Evolutionary conservation across 2,888 invertebrate species (phyloP).

Genomic region (Papilio protenor): DNA sequence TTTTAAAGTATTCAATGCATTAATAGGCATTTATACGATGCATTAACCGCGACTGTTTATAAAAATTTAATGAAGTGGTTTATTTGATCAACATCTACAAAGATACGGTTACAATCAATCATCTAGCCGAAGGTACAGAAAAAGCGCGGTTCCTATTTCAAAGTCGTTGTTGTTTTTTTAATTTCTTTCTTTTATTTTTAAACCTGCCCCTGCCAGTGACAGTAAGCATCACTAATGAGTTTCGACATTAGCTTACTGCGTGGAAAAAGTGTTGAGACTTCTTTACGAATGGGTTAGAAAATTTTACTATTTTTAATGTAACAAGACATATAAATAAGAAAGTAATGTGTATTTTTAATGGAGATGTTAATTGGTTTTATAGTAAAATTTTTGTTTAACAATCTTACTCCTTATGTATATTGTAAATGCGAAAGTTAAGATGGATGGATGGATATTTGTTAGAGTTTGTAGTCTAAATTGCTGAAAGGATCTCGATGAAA

Average conservation of each 20-base stretch:
- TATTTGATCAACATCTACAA: slow-evolving; percentile 45
- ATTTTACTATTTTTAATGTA: slow-evolving; percentile 45
- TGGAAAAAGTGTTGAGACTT: slow-evolving; percentile 66
- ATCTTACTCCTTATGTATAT: not conserved
- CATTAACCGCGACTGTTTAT: slow-evolving; percentile 34
- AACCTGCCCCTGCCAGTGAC: slow-evolving; percentile 82
- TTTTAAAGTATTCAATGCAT: slow-evolving; percentile 1
- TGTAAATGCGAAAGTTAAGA: too few relatives aligned
- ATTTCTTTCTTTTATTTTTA: slow-evolving; percentile 71
- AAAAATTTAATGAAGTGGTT: slow-evolving; percentile 51
- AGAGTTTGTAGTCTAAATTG: too few relatives aligned
- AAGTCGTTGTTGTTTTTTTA: slow-evolving; percentile 64
- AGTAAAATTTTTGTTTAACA: not conserved
- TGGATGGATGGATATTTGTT: too few relatives aligned
- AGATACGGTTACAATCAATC: slow-evolving; percentile 70
- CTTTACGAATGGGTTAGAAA: slow-evolving; percentile 71
- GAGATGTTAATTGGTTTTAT: not conserved
- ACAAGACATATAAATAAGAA: slow-evolving; percentile 25
- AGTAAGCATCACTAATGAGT: slow-evolving; percentile 80
- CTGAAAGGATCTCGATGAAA: too few relatives aligned
- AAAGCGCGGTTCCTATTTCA: slow-evolving; percentile 74
- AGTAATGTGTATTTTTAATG: slow-evolving; percentile 31
- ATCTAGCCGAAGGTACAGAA: slow-evolving; percentile 63
- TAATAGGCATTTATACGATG: slow-evolving; percentile 14
- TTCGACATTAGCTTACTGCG: slow-evolving; percentile 78